Percentiles rank a stretch among this genome's conserved stretches.
phyloP scores from a whole-genome alignment of 2,113 vertebrate genomes.

The Gymnocephalus cernua region DNA sequence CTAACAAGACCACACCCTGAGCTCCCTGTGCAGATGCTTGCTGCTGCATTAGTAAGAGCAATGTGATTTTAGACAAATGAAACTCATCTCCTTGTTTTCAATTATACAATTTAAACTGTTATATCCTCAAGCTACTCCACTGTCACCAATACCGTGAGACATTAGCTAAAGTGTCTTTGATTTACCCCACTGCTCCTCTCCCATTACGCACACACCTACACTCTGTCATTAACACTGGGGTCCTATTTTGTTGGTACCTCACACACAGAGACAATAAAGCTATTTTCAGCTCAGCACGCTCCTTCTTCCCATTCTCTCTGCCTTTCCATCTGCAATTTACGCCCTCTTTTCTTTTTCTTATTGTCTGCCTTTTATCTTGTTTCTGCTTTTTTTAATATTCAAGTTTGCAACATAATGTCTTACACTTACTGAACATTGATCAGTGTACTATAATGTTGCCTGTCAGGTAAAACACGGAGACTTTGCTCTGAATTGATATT shows the following conservation, averaged over 20 bases:
- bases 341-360: background rate
- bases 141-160: background rate
- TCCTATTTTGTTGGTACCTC: background rate
- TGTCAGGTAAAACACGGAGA: background rate
- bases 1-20: too few relatives aligned
- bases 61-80: background rate
- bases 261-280: background rate
- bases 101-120: background rate
- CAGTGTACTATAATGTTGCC: background rate
- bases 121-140: background rate
- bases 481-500: background rate
- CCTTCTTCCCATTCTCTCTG: background rate
- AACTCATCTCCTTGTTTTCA: background rate
- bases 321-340: background rate
- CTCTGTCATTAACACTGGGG: conserved; percentile 22
- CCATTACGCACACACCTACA: conserved; percentile 8
- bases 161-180: background rate
- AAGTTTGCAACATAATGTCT: background rate
- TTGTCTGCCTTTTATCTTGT: background rate
- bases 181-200: background rate
- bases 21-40: too few relatives aligned
- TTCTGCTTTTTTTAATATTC: background rate
- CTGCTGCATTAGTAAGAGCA: background rate
- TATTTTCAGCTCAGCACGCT: conserved; percentile 9
- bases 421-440: background rate